These are phyloP conservation scores for Unio delphinus DNA, from an alignment of 2,888 invertebrate species.

Conservation along the genomic window DNA sequence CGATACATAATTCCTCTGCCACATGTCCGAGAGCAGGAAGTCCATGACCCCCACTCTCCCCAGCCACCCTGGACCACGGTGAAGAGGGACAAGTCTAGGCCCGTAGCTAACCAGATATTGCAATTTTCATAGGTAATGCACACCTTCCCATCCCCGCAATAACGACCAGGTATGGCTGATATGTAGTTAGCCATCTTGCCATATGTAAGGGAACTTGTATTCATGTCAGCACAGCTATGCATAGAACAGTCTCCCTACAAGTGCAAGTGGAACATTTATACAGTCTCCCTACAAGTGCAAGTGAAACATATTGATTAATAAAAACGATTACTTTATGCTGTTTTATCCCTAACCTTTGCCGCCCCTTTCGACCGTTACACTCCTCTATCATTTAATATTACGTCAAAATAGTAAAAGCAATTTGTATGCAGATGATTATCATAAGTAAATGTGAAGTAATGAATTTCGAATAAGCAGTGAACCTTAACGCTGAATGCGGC, in stretches of 20 bases:
- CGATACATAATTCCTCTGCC: constrained; percentile 31
- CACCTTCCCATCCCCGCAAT: constrained; percentile 35
- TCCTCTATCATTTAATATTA: no score
- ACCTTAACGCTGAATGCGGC: no score
- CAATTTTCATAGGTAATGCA: constrained; percentile 12
- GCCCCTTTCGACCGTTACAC: no score
- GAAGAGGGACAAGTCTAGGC: constrained; percentile 8
- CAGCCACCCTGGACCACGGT: constrained; percentile 28
- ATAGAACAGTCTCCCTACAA: constrained; percentile 15
- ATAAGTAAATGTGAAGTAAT: no score
- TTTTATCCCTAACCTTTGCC: no score
- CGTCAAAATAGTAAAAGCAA: no score
- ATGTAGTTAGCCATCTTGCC: constrained; percentile 20
- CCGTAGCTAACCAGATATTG: constrained; percentile 19
- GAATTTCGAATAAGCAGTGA: no score
- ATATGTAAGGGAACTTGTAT: constrained; percentile 10
- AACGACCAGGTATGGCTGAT: constrained; percentile 21
- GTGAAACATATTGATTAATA: not conserved
- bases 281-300: constrained; percentile 14
- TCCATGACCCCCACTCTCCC: constrained; percentile 26
- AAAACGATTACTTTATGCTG: no score
- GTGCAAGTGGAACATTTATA: not conserved
- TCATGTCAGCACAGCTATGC: constrained; percentile 28
- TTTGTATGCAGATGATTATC: no score
- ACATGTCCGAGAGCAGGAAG: constrained; percentile 31